Evolutionary conservation across 2,797 vertebrate species (phyloP).

Genomic region (Poecile montanus): DNA sequence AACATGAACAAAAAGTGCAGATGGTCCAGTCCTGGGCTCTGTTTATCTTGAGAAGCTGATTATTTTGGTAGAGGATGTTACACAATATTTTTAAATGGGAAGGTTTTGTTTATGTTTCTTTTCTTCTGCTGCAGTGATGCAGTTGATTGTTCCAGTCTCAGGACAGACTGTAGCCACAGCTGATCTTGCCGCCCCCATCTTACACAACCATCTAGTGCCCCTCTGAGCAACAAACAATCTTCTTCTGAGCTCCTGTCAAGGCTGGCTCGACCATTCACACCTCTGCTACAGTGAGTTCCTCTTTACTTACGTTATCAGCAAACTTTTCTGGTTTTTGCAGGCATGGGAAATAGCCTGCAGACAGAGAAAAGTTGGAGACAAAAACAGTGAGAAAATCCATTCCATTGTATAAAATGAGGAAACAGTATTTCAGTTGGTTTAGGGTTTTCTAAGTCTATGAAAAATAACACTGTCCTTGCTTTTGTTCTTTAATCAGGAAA

Average conservation of each 20-base stretch:
- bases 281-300: not conserved
- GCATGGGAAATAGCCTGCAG: not conserved
- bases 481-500: not conserved
- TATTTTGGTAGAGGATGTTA: not conserved
- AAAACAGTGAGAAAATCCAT: not conserved
- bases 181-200: not conserved
- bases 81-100: not conserved
- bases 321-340: not conserved
- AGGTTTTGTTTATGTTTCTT: not conserved
- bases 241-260: not conserved
- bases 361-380: not conserved
- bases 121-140: not conserved
- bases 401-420: not conserved
- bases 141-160: not conserved
- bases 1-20: not conserved
- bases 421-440: not conserved
- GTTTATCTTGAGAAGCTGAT: not conserved
- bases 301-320: not conserved
- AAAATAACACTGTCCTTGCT: not conserved
- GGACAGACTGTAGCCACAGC: not conserved
- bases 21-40: accelerated
- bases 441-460: not conserved
- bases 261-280: not conserved
- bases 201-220: not conserved
- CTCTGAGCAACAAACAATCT: not conserved